phyloP scores from a whole-genome alignment of 2,888 invertebrate genomes.

The Protophormia terraenovae region DNA sequence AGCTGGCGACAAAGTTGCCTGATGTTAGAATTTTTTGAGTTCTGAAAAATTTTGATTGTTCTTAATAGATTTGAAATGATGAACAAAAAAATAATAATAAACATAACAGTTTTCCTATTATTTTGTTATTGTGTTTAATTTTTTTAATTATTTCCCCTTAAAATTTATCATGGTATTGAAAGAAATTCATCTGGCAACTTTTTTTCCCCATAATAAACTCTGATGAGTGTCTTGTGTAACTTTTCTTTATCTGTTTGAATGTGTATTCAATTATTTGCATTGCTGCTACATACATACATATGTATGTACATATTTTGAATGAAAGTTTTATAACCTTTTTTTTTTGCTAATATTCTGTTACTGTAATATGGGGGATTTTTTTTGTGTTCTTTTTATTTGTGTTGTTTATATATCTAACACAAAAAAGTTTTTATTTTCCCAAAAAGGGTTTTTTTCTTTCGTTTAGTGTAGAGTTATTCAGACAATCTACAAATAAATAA shows the following conservation, averaged over 20 bases:
- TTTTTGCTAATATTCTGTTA: not conserved
- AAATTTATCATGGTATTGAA: no score
- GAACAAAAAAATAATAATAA: no score
- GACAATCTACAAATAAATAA: not conserved
- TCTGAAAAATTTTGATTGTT: no score
- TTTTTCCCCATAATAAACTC: no score
- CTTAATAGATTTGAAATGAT: no score
- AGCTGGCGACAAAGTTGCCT: no score
- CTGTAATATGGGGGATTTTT: not conserved
- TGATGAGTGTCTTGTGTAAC: not conserved
- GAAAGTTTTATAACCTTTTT: slow-evolving; percentile 41
- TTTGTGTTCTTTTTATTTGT: slow-evolving; percentile 5
- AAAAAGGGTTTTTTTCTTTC: not conserved
- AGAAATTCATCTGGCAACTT: no score
- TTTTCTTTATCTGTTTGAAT: not conserved
- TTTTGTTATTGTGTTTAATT: no score
- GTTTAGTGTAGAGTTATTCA: slow-evolving; percentile 22
- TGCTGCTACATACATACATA: no score
- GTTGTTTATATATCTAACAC: slow-evolving; percentile 6
- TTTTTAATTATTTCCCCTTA: no score
- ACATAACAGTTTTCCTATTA: no score
- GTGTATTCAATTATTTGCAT: slow-evolving; percentile 12
- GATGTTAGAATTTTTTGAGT: no score
- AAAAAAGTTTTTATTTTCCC: slow-evolving; percentile 11
- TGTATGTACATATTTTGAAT: slow-evolving; percentile 46